phyloP scores from a whole-genome alignment of 2,113 vertebrate species.

The Rallus limicola region DNA sequence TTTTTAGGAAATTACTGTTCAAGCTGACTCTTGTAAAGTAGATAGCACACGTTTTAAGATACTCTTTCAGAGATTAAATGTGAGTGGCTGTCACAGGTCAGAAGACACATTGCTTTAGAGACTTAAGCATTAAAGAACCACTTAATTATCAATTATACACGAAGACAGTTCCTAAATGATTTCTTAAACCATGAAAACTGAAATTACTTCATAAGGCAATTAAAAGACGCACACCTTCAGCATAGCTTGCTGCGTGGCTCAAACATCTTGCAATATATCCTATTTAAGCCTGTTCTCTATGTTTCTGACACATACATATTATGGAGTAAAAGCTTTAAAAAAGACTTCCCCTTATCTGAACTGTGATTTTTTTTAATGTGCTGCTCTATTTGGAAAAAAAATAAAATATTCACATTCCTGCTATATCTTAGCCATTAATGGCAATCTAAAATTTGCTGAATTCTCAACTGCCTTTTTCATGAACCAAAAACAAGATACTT shows the following conservation, averaged over 20 bases:
- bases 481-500: neutral
- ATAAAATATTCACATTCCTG: neutral
- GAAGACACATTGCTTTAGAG: conserved; percentile 16
- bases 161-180: neutral
- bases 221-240: neutral
- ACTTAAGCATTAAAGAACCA: neutral
- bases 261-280: neutral
- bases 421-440: neutral
- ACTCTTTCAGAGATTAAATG: neutral
- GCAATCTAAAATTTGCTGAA: neutral
- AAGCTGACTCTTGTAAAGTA: neutral
- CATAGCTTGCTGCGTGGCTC: neutral
- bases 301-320: neutral
- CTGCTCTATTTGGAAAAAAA: neutral
- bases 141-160: conserved; percentile 1
- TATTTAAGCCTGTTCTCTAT: neutral
- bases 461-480: neutral
- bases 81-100: conserved; percentile 17
- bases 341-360: neutral
- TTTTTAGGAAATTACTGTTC: conserved; percentile 41
- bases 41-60: neutral
- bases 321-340: neutral
- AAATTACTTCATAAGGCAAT: neutral
- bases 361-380: neutral
- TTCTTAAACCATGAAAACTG: conserved; percentile 21